A percentile compares a stretch with the other conserved stretches of the same genome.
Conservation (phyloP, 2,888 invertebrate genomes). For the Silvanus unidentatus region DNA sequence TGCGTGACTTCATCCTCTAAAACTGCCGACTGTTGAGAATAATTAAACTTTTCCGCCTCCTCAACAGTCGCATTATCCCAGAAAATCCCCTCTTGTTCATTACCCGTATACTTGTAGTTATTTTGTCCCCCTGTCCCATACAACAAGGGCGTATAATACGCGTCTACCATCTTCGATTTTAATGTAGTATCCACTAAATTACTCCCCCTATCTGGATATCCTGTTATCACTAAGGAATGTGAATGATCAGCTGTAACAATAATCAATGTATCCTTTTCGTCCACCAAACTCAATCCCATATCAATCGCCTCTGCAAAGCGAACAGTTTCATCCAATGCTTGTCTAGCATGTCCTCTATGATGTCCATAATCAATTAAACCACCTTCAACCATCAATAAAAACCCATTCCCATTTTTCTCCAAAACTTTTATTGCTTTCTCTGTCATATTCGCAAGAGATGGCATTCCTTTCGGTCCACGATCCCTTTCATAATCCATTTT, state of each 20-base stretch:
- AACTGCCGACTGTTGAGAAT: constrained; percentile 68
- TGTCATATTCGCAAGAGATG: constrained; percentile 77
- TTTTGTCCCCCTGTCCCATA: constrained; percentile 72
- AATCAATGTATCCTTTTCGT: constrained; percentile 57
- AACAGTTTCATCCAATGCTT: constrained; percentile 72
- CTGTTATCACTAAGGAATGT: constrained; percentile 72
- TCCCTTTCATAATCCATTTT: constrained; percentile 68
- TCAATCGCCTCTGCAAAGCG: constrained; percentile 74
- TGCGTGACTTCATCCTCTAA: constrained; percentile 70
- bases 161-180: constrained; percentile 54
- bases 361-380: constrained; percentile 83
- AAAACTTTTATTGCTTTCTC: constrained; percentile 67
- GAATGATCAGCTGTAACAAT: constrained; percentile 83
- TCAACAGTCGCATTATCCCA: not conserved
- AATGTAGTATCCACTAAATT: constrained; percentile 50
- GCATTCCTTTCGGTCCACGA: constrained; percentile 60
- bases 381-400: constrained; percentile 74
- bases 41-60: constrained; percentile 51
- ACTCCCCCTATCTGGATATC: constrained; percentile 64
- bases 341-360: constrained; percentile 72
- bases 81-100: not conserved
- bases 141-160: constrained; percentile 70
- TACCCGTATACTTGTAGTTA: constrained; percentile 54
- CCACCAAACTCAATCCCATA: constrained; percentile 55
- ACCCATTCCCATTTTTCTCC: constrained; percentile 60